Evolutionary conservation across 2,113 vertebrate species (phyloP).

Genomic region (Collichthys lucidus): DNA sequence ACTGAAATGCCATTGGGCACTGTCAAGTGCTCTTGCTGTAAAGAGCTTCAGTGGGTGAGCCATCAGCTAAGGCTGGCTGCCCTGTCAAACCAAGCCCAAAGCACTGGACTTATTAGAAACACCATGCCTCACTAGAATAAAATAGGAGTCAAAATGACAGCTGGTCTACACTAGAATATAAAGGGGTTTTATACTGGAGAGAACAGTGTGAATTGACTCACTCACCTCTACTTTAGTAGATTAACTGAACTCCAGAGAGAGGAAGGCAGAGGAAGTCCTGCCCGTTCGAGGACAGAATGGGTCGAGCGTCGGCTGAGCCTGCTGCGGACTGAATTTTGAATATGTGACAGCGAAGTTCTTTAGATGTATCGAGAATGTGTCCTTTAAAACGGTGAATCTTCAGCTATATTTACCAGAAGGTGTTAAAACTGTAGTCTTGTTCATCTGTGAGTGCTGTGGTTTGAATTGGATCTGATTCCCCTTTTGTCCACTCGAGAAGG

Average conservation of each 20-base stretch:
- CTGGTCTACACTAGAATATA: constrained; percentile 17
- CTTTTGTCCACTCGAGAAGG: constrained; percentile 4
- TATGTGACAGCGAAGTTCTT: neutral
- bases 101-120: constrained; percentile 51
- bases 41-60: constrained; percentile 53
- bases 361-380: neutral
- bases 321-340: neutral
- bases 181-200: constrained; percentile 6
- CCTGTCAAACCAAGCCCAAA: constrained; percentile 51
- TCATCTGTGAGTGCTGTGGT: neutral
- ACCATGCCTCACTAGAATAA: constrained; percentile 32
- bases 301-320: neutral
- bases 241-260: constrained; percentile 17
- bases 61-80: constrained; percentile 43
- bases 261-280: constrained; percentile 7
- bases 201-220: constrained; percentile 20
- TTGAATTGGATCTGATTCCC: neutral
- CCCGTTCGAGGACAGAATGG: neutral
- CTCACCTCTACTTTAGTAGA: constrained; percentile 53
- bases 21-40: constrained; percentile 45
- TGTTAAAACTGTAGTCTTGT: neutral
- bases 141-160: constrained; percentile 49
- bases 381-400: neutral
- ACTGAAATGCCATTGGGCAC: constrained; percentile 41
- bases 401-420: neutral